phyloP scores from a whole-genome alignment of 2,113 vertebrate species.

The Pollachius pollachius region DNA sequence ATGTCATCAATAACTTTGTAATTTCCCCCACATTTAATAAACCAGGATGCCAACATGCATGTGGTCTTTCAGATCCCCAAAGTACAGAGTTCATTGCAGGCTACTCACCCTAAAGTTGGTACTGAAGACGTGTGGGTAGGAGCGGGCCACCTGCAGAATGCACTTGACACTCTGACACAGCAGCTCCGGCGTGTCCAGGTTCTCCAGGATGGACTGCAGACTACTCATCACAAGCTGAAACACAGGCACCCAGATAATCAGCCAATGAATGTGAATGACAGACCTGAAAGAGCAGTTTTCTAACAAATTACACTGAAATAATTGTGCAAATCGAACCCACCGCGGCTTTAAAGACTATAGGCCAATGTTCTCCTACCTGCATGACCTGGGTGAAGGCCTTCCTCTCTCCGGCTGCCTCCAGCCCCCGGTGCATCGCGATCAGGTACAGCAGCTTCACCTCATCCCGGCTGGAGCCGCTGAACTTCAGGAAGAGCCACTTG shows the following conservation, averaged over 20 bases:
- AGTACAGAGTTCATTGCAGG: too few relatives aligned
- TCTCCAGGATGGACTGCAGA: slow-evolving; percentile 96
- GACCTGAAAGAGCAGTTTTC: too few relatives aligned
- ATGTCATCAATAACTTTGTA: too few relatives aligned
- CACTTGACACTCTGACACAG: slow-evolving; percentile 96
- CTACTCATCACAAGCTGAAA: slow-evolving; percentile 94
- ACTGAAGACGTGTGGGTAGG: slow-evolving; percentile 98
- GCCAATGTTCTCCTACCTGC: slow-evolving; percentile 78
- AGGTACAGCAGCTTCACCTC: slow-evolving; percentile 96
- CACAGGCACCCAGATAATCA: background rate
- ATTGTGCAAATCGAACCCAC: too few relatives aligned
- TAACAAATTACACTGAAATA: too few relatives aligned
- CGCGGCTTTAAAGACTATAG: too few relatives aligned
- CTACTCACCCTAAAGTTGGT: slow-evolving; percentile 93
- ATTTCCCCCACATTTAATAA: too few relatives aligned
- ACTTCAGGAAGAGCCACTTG: slow-evolving; percentile 98
- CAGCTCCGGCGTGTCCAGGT: slow-evolving; percentile 97
- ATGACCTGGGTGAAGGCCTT: slow-evolving; percentile 96
- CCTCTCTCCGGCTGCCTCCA: slow-evolving; percentile 96
- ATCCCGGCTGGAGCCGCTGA: slow-evolving; percentile 88
- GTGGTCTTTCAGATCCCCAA: too few relatives aligned
- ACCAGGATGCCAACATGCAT: too few relatives aligned
- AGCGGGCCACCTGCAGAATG: slow-evolving; percentile 93
- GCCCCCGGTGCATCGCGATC: slow-evolving; percentile 88
- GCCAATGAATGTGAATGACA: too few relatives aligned